Conservation (phyloP, 2,113 vertebrate genomes). For the Pipra filicauda region DNA sequence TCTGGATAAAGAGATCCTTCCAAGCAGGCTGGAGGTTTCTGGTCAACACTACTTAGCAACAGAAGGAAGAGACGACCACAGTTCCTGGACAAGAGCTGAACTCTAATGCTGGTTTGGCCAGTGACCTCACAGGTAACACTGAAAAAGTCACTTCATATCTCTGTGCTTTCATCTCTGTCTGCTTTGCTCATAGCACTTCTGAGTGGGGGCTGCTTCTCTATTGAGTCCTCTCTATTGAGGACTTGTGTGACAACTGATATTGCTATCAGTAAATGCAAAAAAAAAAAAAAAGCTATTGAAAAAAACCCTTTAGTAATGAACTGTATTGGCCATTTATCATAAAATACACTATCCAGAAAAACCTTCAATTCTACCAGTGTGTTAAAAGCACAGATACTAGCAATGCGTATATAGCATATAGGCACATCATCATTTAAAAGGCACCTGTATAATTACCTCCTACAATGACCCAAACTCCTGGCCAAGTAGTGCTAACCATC, state of each 20-base stretch:
- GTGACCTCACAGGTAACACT: background rate
- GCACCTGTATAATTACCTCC: background rate
- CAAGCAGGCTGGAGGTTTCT: background rate
- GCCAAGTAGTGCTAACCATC: background rate
- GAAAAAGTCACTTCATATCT: background rate
- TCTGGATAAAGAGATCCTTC: background rate
- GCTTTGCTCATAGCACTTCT: background rate
- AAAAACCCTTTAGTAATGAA: background rate
- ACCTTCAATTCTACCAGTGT: background rate
- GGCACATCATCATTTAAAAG: background rate
- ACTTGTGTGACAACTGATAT: background rate
- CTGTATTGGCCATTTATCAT: background rate
- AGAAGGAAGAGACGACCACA: background rate
- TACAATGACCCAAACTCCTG: background rate
- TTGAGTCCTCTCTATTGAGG: too few species aligned
- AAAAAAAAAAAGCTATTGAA: too few species aligned
- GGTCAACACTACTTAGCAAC: background rate
- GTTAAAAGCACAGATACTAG: background rate
- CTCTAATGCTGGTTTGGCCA: background rate
- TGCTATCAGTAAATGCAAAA: background rate
- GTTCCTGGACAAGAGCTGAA: background rate
- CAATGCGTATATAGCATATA: background rate
- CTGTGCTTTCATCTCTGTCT: background rate
- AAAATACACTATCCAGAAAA: background rate
- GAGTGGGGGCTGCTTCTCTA: background rate